Evolutionary conservation across 2,797 vertebrate species (phyloP).

Genomic region (Zalophus californianus): DNA sequence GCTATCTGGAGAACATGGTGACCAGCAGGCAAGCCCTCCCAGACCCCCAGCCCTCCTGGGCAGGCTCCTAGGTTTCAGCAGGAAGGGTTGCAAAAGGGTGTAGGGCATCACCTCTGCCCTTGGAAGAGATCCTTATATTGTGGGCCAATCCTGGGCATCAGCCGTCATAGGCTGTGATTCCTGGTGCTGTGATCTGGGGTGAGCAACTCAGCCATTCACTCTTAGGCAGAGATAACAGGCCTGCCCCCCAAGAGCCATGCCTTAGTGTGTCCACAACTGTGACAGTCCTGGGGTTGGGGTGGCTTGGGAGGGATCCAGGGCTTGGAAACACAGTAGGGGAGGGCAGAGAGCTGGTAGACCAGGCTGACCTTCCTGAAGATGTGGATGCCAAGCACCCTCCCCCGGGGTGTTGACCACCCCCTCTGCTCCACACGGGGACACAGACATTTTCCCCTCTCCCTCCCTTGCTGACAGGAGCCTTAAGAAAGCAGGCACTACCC

Average conservation of each 20-base stretch:
- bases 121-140: background rate
- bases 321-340: background rate
- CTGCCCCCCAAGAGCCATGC: background rate
- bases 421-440: background rate
- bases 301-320: background rate
- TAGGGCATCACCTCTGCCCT: background rate
- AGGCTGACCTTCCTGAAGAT: background rate
- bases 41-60: background rate
- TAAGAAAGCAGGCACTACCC: background rate
- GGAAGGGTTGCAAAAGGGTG: background rate
- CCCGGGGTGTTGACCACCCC: background rate
- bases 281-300: background rate
- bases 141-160: background rate
- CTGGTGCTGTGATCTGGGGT: background rate
- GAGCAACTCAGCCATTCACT: background rate
- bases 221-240: background rate
- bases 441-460: background rate
- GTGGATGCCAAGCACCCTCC: accelerated
- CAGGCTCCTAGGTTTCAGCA: background rate
- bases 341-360: background rate
- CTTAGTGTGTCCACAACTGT: accelerated
- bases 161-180: background rate
- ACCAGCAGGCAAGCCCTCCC: background rate
- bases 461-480: background rate
- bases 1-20: background rate